Percentiles rank a stretch among this genome's conserved stretches.
Evolutionary conservation across 1,140 invertebrate genomes (phyloP).

Genomic region (Panagrolaimus sp.): DNA sequence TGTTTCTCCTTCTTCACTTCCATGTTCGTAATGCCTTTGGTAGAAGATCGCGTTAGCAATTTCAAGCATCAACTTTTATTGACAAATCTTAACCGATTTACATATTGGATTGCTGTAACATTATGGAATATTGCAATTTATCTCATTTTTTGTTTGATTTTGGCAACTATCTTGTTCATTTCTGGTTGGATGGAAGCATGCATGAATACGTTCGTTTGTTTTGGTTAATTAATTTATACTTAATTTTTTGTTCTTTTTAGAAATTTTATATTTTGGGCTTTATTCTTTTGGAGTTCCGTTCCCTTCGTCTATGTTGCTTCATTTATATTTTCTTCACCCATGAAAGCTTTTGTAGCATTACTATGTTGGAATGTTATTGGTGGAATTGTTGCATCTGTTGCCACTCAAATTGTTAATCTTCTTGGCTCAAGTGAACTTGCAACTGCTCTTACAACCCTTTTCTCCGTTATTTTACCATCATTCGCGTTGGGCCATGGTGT

Average conservation of each 20-base stretch:
- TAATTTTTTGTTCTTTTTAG: slow-evolving; percentile 16
- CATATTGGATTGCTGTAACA: slow-evolving; percentile 38
- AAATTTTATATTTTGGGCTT: slow-evolving; percentile 21
- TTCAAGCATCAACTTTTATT: slow-evolving; percentile 45
- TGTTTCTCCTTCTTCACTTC: slow-evolving; percentile 32
- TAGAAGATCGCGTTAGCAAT: slow-evolving; percentile 27
- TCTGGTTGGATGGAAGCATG: slow-evolving; percentile 33
- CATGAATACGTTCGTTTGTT: slow-evolving; percentile 16
- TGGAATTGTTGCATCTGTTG: slow-evolving; percentile 21
- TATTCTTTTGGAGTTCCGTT: slow-evolving; percentile 34
- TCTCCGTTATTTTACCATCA: slow-evolving; percentile 27
- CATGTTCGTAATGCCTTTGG: slow-evolving; percentile 36
- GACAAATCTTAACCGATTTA: slow-evolving; percentile 30
- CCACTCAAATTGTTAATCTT: background rate
- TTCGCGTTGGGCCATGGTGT: slow-evolving; percentile 25
- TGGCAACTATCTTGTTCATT: slow-evolving; percentile 24
- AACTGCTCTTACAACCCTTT: slow-evolving; percentile 17
- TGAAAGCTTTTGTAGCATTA: slow-evolving; percentile 22
- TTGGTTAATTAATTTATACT: background rate
- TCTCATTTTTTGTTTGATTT: slow-evolving; percentile 29
- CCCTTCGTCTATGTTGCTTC: slow-evolving; percentile 41
- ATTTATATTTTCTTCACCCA: slow-evolving; percentile 35
- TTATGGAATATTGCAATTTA: slow-evolving; percentile 39
- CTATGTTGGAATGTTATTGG: slow-evolving; percentile 31
- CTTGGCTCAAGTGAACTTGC: background rate